Evolutionary conservation across 2,113 vertebrate genomes (phyloP).

Genomic region (Phalacrocorax carbo): DNA sequence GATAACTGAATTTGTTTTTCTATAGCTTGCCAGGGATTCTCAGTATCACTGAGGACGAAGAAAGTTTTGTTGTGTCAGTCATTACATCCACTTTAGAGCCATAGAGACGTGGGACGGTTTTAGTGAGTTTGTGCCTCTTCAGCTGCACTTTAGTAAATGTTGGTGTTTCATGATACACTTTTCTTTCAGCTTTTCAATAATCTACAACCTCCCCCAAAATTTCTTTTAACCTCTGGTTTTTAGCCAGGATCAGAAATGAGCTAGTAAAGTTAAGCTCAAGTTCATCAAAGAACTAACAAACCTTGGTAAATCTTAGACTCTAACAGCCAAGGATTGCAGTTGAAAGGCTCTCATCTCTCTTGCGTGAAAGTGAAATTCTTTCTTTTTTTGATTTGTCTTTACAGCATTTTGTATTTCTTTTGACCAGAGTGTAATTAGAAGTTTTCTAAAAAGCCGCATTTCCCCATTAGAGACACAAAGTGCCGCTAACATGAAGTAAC

Average conservation of each 20-base stretch:
- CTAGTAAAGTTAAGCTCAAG: neutral
- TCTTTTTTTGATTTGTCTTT: neutral
- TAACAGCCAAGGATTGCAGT: neutral
- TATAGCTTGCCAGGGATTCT: neutral
- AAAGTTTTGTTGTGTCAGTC: accelerated
- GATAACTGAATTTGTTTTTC: neutral
- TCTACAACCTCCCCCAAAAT: neutral
- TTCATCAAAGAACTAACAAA: neutral
- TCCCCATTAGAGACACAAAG: accelerated
- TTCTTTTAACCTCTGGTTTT: neutral
- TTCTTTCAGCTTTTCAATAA: neutral
- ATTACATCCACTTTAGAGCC: neutral
- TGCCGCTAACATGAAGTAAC: neutral
- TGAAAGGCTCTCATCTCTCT: neutral
- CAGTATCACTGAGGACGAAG: neutral
- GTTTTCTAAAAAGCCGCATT: neutral
- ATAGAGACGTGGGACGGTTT: neutral
- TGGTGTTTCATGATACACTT: neutral
- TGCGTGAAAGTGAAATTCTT: neutral
- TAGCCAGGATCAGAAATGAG: neutral
- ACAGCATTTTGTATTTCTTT: neutral
- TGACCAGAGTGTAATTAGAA: neutral
- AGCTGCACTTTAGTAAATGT: neutral
- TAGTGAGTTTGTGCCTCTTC: neutral
- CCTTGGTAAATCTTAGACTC: neutral